These are phyloP conservation scores for Cyanoderma ruficeps DNA, from an alignment of 2,113 vertebrate species.

Conservation along the genomic window DNA sequence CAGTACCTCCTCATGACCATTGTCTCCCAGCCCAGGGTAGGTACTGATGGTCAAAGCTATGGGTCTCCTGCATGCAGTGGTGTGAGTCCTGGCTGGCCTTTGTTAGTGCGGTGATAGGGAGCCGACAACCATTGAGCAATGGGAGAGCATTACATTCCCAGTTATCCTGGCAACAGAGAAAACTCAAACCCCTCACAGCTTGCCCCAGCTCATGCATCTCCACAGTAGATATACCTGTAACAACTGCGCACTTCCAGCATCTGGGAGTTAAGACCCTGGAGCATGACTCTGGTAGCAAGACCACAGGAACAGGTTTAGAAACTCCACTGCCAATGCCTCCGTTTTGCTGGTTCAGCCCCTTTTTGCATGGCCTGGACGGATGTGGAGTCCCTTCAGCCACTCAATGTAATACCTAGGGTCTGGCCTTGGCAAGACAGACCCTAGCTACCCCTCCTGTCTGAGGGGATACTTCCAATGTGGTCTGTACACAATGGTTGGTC, in stretches of 20 bases:
- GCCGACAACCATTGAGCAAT: rapidly evolving
- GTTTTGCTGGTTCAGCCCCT: not conserved
- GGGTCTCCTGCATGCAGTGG: rapidly evolving
- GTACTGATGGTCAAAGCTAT: not conserved
- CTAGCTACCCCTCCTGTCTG: no score
- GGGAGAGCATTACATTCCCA: no score
- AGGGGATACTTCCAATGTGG: no score
- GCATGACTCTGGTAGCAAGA: rapidly evolving
- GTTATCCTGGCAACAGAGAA: not conserved
- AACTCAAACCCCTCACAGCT: rapidly evolving
- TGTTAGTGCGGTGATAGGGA: rapidly evolving
- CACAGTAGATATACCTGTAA: not conserved
- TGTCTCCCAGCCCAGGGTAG: not conserved
- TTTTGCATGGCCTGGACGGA: no score
- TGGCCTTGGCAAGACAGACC: no score
- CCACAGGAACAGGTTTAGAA: no score
- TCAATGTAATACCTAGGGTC: no score
- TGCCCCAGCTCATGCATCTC: rapidly evolving
- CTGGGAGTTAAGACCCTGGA: rapidly evolving
- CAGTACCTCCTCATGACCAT: not conserved
- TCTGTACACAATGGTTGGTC: no score
- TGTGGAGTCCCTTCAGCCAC: no score
- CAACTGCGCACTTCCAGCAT: rapidly evolving
- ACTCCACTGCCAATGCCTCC: not conserved
- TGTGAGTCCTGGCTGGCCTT: not conserved